Conservation (phyloP, 2,888 invertebrate genomes). For the Hypolimnas misippus region DNA sequence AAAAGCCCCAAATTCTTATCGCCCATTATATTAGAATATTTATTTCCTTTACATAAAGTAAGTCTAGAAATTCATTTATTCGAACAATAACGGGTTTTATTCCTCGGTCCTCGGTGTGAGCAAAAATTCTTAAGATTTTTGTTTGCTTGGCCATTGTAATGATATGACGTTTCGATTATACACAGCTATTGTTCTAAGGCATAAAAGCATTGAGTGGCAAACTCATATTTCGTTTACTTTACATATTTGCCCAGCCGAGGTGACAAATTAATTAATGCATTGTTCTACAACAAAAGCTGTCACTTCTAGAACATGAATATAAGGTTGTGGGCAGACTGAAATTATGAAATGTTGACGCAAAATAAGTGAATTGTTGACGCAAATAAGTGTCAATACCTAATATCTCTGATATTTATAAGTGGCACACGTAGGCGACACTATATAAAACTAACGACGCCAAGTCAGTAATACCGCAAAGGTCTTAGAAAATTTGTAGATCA, state of each 20-base stretch:
- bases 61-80: slow-evolving; percentile 34
- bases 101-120: slow-evolving; percentile 37
- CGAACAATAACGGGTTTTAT: slow-evolving; percentile 41
- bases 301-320: slow-evolving; percentile 35
- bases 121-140: slow-evolving; percentile 46
- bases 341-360: slow-evolving; percentile 7
- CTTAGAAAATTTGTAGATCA: not conserved
- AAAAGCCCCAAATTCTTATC: not conserved
- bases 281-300: slow-evolving; percentile 56
- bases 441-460: not conserved
- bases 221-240: slow-evolving; percentile 59
- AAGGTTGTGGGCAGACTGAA: slow-evolving; percentile 30
- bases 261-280: slow-evolving; percentile 64
- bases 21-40: not conserved
- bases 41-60: not conserved
- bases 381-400: slow-evolving; percentile 8
- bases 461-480: not conserved
- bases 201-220: slow-evolving; percentile 54
- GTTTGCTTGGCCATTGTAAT: slow-evolving; percentile 46
- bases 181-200: slow-evolving; percentile 48
- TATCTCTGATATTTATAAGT: not conserved
- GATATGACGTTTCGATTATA: slow-evolving; percentile 49
- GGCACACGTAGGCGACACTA: not conserved
- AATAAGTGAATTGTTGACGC: slow-evolving; percentile 3
- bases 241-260: slow-evolving; percentile 56